Evolutionary conservation across 2,888 invertebrate genomes (phyloP).

Genomic region (Lithophane ornitopus): DNA sequence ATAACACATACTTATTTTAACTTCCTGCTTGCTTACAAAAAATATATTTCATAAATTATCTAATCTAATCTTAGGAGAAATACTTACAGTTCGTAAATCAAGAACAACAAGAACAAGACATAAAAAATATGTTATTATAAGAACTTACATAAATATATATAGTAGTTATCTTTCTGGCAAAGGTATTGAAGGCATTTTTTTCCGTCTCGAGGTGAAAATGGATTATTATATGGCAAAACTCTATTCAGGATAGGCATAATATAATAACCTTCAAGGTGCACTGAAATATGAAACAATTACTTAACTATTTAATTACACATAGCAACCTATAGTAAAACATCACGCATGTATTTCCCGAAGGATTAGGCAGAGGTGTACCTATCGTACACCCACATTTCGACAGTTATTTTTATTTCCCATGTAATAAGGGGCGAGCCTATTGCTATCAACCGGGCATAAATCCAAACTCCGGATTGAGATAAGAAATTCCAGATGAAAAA

Average conservation of each 20-base stretch:
- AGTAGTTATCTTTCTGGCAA: not conserved
- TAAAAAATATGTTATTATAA: not conserved
- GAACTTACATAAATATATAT: not conserved
- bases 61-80: not conserved
- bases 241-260: not conserved
- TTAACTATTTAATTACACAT: not conserved
- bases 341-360: too few species aligned
- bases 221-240: not conserved
- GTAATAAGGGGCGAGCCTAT: too few species aligned
- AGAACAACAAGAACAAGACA: too few species aligned
- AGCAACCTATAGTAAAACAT: not conserved
- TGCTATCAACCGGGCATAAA: too few species aligned
- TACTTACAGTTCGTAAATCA: too few species aligned
- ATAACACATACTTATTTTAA: not conserved
- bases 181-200: not conserved
- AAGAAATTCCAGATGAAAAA: too few species aligned
- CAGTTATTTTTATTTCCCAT: too few species aligned
- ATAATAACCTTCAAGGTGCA: not conserved
- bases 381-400: too few species aligned
- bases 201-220: slow-evolving; percentile 10
- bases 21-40: not conserved
- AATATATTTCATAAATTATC: not conserved
- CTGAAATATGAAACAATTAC: not conserved
- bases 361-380: too few species aligned
- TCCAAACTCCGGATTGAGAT: too few species aligned